Base-by-base conservation (phyloP, 2,113 vertebrate species). In the Pantherophis guttatus region DNA sequence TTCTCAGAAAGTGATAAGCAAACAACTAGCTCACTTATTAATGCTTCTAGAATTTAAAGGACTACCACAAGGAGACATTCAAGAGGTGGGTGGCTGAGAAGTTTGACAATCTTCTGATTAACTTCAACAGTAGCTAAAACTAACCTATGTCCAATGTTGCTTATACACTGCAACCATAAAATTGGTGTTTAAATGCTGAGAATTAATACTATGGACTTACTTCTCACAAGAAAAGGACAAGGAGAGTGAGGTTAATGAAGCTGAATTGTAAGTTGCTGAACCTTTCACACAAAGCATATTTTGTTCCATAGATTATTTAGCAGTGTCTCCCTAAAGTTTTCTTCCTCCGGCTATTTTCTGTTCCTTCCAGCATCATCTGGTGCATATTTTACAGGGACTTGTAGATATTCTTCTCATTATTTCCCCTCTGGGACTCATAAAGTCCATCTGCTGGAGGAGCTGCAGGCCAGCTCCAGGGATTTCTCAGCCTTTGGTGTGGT, bases 361-460 rank as follows among this genome's bases (percentile, higher is more conserved):
- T 91, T 92, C 94, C 93, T n/a, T 88, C 57, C 55, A 90, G 55
- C 62, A 59, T 93, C 94, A 75, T 88, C 93, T 93, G 93, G 33
- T 90, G 81, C 52, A 70, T 24, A 39, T 93, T 95, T 90, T 92
- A 48, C 87, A 87, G 95, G 94, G 93, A 57, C 85, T 59, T n/a
- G 6, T 93, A 92, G 95, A 90, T 95, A 89, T 89, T 95, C 5
- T 0, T 52, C 75, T 65, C 58, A 89, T 92, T 93, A 89, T 95
- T 94, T 93, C 59, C 70, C 96, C 94, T 88, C 70, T 0, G 3
- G 88, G 96, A 58, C 91, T 59, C 65, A 0, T 95, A 94, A 96
- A 96, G 39, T n/a, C 89, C 96, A 95, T 95, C 96, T 97, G 96
- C 93, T 90, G 54, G 90, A 94, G 93, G 90, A 94, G 93, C 93